These are phyloP conservation scores for Polydrusus pterygomalis DNA, from an alignment of 2,888 invertebrate species.

Conservation along the genomic window DNA sequence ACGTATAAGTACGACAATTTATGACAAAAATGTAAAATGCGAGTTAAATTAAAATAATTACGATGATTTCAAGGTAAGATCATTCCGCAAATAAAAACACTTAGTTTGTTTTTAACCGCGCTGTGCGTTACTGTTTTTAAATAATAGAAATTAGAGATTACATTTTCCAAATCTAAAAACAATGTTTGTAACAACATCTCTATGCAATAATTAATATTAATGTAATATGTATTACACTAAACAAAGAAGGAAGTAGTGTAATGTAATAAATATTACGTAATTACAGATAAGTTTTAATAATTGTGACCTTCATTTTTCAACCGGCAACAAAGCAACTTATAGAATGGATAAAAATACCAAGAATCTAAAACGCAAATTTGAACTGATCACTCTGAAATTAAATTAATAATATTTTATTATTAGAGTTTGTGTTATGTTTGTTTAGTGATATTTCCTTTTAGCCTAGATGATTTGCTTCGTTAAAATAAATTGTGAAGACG, in stretches of 20 bases:
- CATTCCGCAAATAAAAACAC: too few species aligned
- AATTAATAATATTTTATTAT: not conserved
- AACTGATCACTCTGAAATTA: not conserved
- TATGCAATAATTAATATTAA: not conserved
- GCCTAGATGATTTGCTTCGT: not conserved
- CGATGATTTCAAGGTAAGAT: too few species aligned
- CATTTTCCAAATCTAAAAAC: not conserved
- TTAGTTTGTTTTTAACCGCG: too few species aligned
- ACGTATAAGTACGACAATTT: too few species aligned
- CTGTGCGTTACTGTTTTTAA: too few species aligned
- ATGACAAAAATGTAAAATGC: too few species aligned
- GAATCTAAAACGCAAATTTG: not conserved
- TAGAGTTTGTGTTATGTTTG: not conserved
- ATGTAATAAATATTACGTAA: not conserved
- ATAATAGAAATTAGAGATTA: not conserved
- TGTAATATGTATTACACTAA: not conserved
- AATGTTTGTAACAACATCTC: not conserved
- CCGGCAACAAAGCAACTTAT: not conserved
- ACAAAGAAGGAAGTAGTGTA: not conserved
- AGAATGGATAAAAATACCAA: constrained; percentile 3
- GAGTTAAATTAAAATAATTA: too few species aligned
- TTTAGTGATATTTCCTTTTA: not conserved
- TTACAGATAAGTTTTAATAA: not conserved
- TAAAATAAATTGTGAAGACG: not conserved
- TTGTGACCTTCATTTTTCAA: not conserved